phyloP scores from a whole-genome alignment of 2,888 invertebrate genomes.

The Lamproptera curius region DNA sequence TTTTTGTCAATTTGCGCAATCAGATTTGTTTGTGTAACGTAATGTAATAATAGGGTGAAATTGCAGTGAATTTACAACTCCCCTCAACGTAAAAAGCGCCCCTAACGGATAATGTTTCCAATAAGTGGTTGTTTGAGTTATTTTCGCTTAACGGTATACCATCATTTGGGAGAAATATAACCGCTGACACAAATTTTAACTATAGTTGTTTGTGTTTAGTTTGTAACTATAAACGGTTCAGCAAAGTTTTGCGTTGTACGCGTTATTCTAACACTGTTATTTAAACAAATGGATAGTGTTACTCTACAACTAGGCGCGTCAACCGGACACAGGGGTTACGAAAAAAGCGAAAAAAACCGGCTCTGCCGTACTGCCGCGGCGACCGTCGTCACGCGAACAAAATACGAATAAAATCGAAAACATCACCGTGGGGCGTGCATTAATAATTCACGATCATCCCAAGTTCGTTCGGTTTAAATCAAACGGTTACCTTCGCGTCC shows the following conservation, averaged over 20 bases:
- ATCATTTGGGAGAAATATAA: too few relatives aligned
- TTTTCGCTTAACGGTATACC: too few relatives aligned
- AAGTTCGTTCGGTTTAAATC: slow-evolving; percentile 32
- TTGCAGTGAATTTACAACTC: slow-evolving; percentile 53
- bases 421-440: neutral
- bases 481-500: slow-evolving; percentile 41
- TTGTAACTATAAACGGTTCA: too few relatives aligned
- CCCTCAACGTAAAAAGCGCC: slow-evolving; percentile 35
- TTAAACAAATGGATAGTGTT: too few relatives aligned
- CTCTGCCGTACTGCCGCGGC: neutral
- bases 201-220: too few relatives aligned
- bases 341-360: neutral
- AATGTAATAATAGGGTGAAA: slow-evolving; percentile 33
- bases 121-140: slow-evolving; percentile 27
- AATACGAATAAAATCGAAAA: slow-evolving; percentile 13
- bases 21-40: slow-evolving; percentile 33
- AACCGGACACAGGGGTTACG: neutral
- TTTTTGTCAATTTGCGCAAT: slow-evolving; percentile 26
- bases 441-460: slow-evolving; percentile 31
- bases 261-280: too few relatives aligned
- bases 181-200: too few relatives aligned
- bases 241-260: too few relatives aligned
- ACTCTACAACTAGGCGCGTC: too few relatives aligned
- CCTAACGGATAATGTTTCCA: slow-evolving; percentile 43
- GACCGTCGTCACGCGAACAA: neutral